Evolutionary conservation across 2,888 invertebrate species (phyloP), one percentile per base, ranked within the genome.

Genomic region (Ochropacha duplaris): DNA sequence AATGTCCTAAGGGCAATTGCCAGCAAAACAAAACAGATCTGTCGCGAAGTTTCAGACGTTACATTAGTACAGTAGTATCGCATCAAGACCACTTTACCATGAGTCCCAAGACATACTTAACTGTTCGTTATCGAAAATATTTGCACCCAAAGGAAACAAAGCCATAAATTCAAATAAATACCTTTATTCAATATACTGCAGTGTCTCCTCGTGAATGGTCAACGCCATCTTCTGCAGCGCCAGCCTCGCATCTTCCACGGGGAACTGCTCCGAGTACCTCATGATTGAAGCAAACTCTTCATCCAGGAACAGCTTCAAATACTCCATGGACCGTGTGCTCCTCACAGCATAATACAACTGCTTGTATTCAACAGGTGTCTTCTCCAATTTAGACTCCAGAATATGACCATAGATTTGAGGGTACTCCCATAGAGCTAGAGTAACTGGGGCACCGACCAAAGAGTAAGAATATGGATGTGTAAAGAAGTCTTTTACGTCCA

Each of bases 401-500:
- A 92, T 79, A 50, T 84, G 83, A 0, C 86, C 85, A 56, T 90
- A 92, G 1, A 92, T 64, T 0, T 83, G 81, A 0, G 92, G 92
- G 54, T 92, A 91, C 58, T 92, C 92, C 92, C 92, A 92, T 22
- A 89, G 39, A 1, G 89, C 92, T 8, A 87, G 62, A 0, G 80
- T 84, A 0, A 87, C 85, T 4, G 92, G 92, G 0, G 90, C 88
- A 0, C 90, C 86, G 0, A 90, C 89, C 19, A 89, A 69, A 0
- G 92, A 91, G 65, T 85, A 92, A 0, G 88, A 87, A 65, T 88
- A 79, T 0, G 90, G 91, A 49, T 92, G 90, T 0, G 83, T 86
- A 54, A 85, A 92, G 60, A 92, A 92, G 68, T 92, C 92, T 70
- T 89, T 91, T 0, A 90, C 80, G 55, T 92, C 92, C 3, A 92